phyloP scores from a whole-genome alignment of 2,888 invertebrate genomes.

The Disparrhopalites patrizii region DNA sequence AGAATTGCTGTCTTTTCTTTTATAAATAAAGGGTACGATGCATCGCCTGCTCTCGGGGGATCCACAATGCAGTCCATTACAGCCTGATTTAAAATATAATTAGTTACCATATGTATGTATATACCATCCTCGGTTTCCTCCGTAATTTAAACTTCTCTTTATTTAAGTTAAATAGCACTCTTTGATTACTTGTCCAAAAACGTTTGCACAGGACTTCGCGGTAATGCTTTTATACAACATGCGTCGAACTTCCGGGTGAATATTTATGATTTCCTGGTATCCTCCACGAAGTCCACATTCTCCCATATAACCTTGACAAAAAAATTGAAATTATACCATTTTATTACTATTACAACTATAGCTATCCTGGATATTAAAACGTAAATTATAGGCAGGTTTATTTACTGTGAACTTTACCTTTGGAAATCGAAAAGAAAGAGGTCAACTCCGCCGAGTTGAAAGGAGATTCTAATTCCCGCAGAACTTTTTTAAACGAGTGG shows the following conservation, averaged over 20 bases:
- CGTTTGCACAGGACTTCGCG: conserved; percentile 90
- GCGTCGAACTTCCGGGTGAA: conserved; percentile 76
- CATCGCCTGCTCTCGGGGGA: conserved; percentile 78
- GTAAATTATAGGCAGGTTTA: neutral
- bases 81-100: no score
- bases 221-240: conserved; percentile 85
- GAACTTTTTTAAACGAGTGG: conserved; percentile 91
- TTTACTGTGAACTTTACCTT: conserved; percentile 58
- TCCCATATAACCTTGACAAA: no score
- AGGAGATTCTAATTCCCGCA: conserved; percentile 82
- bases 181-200: conserved; percentile 68
- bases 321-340: conserved; percentile 59
- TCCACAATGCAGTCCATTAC: conserved; percentile 86
- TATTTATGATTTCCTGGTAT: conserved; percentile 85
- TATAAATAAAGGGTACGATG: conserved; percentile 73
- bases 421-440: conserved; percentile 94
- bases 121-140: no score
- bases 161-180: no score
- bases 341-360: neutral
- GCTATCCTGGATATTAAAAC: neutral
- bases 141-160: no score
- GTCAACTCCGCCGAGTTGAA: conserved; percentile 79
- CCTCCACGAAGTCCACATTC: conserved; percentile 97
- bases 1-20: conserved; percentile 72
- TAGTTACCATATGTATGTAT: no score